Evolutionary conservation across 2,888 invertebrate species (phyloP), one percentile per base, ranked within the genome.

Genomic region (Alloscopus bannaensis): DNA sequence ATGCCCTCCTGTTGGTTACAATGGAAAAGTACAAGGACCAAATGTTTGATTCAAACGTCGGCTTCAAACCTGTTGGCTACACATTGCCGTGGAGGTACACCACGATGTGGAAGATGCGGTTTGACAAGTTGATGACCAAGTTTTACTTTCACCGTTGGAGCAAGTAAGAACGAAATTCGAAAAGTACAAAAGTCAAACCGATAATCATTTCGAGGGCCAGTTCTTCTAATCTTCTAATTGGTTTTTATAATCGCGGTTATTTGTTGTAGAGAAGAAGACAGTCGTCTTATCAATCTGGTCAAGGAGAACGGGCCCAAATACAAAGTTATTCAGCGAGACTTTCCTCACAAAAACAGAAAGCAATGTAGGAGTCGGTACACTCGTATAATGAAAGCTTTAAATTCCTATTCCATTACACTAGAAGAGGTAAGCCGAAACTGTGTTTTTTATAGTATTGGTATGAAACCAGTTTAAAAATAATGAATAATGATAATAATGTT

Each of bases 331-430:
- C 18, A 57, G 29, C 55, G 65, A 3, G 6, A 3, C 2, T 57
- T 73, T 24, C 73, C 73, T 24, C 8, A n/a, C 8, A 73, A 47
- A 16, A 40, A 73, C 18, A 55, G 73, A 20, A 65, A 65, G 47
- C 65, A 73, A 24, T 73, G 65, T n/a, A 6, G 65, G 24, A 3
- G 2, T 45, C 28, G 73, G 0, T 47, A 45, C 20, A 3, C 45
- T 0, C 4, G 22, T 4, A 40, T 73, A 1, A 0, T 3, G 2
- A 28, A 57, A 16, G 20, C 36, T 16, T 28, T 65, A 2, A 0
- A 65, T 31, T 22, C 62, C 0, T 1, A 65, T 31, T 22, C 62
- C 0, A 47, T 24, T 0, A 29, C 65, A 11, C 31, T 73, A 16
- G 65, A 65, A 57, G 31, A 59, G 20, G 59, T 59, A 59, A 50